phyloP scores from a whole-genome alignment of 2,113 vertebrate species.

The Brienomyrus longianalis region DNA sequence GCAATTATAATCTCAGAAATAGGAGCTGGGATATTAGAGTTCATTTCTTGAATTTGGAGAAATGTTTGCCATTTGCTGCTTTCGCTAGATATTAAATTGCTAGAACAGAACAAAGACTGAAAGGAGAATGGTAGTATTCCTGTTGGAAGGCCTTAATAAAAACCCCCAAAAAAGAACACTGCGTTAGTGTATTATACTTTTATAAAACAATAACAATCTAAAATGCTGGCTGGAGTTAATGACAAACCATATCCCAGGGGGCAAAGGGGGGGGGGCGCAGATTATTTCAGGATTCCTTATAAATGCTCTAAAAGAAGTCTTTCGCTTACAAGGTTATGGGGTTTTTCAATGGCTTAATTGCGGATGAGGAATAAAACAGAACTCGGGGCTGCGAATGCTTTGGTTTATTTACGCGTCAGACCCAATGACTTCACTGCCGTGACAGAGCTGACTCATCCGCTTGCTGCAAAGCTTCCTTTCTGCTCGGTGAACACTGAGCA shows the following conservation, averaged over 20 bases:
- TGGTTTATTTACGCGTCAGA: not conserved
- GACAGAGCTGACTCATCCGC: not conserved
- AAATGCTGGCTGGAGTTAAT: not conserved
- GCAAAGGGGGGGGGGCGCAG: not conserved
- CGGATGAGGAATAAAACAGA: not conserved
- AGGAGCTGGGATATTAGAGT: not conserved
- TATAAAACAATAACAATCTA: not conserved
- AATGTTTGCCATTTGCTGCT: not conserved
- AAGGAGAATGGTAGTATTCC: not conserved
- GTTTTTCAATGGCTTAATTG: conserved; percentile 7
- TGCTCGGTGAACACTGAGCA: not conserved
- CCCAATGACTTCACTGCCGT: not conserved
- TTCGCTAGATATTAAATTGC: not conserved
- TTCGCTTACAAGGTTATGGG: not conserved
- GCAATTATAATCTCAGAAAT: not conserved
- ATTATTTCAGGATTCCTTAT: not conserved
- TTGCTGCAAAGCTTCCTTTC: not conserved
- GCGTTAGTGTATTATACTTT: not conserved
- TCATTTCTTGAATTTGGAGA: not conserved
- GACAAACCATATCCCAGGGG: not conserved
- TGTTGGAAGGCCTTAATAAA: not conserved
- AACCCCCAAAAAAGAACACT: not conserved
- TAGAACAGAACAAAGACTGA: not conserved
- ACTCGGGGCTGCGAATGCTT: not conserved
- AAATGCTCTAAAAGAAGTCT: not conserved